Percentiles rank a stretch among this genome's conserved stretches.
phyloP scores from a whole-genome alignment of 92 coral and sea anemone genomes.

The Pocillopora meandrina region DNA sequence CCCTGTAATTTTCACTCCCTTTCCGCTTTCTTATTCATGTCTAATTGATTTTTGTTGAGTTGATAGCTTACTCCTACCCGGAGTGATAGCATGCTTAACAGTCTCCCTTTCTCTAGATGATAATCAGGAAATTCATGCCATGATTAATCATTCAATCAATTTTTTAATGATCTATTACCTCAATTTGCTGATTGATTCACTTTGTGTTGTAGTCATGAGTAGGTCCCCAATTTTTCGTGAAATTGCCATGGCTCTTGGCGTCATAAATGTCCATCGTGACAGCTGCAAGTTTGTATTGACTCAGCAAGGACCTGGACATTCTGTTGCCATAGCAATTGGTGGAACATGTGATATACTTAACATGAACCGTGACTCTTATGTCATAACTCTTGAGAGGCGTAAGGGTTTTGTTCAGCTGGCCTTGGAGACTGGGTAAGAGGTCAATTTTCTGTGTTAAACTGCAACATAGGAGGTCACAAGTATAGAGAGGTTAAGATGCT shows the following conservation, averaged over 20 bases:
- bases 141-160: no score
- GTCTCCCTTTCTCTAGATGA: no score
- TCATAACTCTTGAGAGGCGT: conserved; percentile 42
- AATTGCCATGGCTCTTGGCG: conserved; percentile 63
- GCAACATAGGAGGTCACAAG: not conserved
- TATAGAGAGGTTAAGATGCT: no score
- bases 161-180: not conserved
- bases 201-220: conserved; percentile 39
- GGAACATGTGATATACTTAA: conserved; percentile 59
- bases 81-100: no score
- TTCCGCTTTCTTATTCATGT: no score
- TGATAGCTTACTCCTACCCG: no score
- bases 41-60: no score
- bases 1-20: no score
- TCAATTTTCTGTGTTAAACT: not conserved
- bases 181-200: not conserved
- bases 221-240: conserved; percentile 67
- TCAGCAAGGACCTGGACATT: conserved; percentile 67
- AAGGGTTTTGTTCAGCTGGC: conserved; percentile 68
- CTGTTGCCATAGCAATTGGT: conserved; percentile 63
- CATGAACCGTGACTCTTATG: conserved; percentile 38
- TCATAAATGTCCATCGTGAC: conserved; percentile 54
- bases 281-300: conserved; percentile 64
- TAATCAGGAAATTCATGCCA: no score
- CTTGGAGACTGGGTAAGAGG: conserved; percentile 61